Evolutionary conservation across 1,140 invertebrate genomes (phyloP), one percentile per base, ranked within the genome.

Genomic region (Tetragonula clypearis): DNA sequence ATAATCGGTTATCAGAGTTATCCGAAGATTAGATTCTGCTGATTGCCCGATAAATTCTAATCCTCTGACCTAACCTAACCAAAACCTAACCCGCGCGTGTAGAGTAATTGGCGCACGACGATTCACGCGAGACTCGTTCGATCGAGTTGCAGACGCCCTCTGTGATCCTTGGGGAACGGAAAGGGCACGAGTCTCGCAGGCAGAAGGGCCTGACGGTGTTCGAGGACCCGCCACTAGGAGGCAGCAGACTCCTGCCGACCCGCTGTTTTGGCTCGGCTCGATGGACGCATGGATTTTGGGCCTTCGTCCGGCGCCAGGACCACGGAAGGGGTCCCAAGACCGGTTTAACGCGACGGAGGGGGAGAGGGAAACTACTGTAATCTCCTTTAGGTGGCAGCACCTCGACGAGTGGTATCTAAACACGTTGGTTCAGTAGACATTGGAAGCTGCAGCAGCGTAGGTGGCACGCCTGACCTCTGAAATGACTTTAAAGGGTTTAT

Each of bases 221-320:
- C 83, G n/a, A 17, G 41, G 30, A 85, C 86, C 72, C 55, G 75
- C 81, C 91, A 86, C 35, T 76, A 93, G 94, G 82, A 86, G 93
- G 94, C 94, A 94, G 93, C 93, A 94, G 88, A 55, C 79, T 90
- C 75, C 87, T 87, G 91, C 77, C 49, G 19, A 66, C 65, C 19
- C 12, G 35, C 23, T 23, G 53, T 75, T 66, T 55, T n/a, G 56
- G 60, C 68, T n/a, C 26, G 53, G 55, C 15, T 11, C 5, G 55
- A 60, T n/a, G 68, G 58, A 72, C 88, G 84, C 81, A 87, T 77
- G 87, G 82, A 87, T 92, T 87, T 89, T 77, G 79, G 89, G 86
- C 69, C 90, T 60, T 79, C 82, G 30, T 19, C 12, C 23, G 35
- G 17, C 21, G 23, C 14, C 56, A 58, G 21, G 76, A 30, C 72